Base-by-base conservation (phyloP, 2,888 invertebrate species). In the Tryphoninae sp. region DNA sequence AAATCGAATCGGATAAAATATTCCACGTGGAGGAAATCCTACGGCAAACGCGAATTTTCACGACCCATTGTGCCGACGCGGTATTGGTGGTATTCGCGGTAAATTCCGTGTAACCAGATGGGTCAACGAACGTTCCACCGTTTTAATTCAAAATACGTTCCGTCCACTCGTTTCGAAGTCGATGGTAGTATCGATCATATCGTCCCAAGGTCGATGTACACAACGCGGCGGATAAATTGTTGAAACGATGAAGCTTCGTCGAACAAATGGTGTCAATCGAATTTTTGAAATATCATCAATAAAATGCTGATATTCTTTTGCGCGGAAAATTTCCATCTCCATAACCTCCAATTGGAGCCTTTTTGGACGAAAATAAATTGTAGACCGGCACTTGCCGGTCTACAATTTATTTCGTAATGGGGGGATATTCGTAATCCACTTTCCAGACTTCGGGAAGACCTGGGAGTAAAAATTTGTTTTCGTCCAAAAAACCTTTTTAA, bases 251-350 rank as follows among this genome's bases (percentile, higher is more conserved):
- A 71, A 9, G 68, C 13, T 72, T 9, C n/a, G 11, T 40, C 22
- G n/a, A 49, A n/a, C 13, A 42, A 49, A 69, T 51, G 68, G 11
- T 19, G 76, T 58, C 64, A 64, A 72, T 71, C 55, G 26, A 71
- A 68, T 76, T 76, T 53, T 33, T 61, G 0, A 3, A 26, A 26
- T 26, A 26, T 26, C 2, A 26, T 3, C 3, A 53, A 23, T 51
- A 68, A 19, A 19, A 51, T 67, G 16, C 19, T 61, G 26, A 61
- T 51, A 49, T 13, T 67, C 19, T 1, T 62, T 61, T 7, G n/a
- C 13, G 26, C 4, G 4, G 23, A 4, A 33, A 23, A 23, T 2
- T 23, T 23, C 23, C 23, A 3, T 2, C 1, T 23, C 23, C 23
- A 2, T 2, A 23, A 23, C 23, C 26, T 26, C 26, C 26, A 3